A percentile compares a stretch with the other conserved stretches of the same genome.
phyloP scores from a whole-genome alignment of 2,797 vertebrate genomes.

The Myoxocephalus aenaeus region DNA sequence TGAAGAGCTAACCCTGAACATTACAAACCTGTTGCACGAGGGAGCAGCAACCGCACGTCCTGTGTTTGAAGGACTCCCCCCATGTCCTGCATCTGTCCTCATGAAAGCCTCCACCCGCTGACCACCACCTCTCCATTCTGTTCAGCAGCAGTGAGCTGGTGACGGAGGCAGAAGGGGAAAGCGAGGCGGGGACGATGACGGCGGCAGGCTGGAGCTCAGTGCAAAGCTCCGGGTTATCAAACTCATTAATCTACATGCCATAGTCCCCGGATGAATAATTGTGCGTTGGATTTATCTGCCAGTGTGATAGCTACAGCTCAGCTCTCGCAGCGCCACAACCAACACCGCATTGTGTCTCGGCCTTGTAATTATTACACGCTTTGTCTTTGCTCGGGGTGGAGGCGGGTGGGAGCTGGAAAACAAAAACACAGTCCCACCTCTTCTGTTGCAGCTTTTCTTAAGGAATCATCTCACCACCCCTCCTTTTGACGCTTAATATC shows the following conservation, averaged over 20 bases:
- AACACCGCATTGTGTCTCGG: conserved; percentile 85
- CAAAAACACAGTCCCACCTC: conserved; percentile 83
- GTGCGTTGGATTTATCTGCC: conserved; percentile 99
- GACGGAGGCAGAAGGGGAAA: conserved; percentile 77
- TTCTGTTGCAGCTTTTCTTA: conserved; percentile 68
- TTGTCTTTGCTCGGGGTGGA: conserved; percentile 87
- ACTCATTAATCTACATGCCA: conserved; percentile 99
- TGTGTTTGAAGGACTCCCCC: conserved; percentile 16
- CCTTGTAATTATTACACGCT: conserved; percentile 93
- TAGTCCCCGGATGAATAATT: conserved; percentile 98
- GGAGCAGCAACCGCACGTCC: neutral
- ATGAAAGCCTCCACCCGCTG: conserved; percentile 41
- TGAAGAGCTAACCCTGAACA: neutral
- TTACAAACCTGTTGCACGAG: conserved; percentile 4
- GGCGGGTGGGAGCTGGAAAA: conserved; percentile 65
- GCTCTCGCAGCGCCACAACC: conserved; percentile 84
- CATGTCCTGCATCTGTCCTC: conserved; percentile 14
- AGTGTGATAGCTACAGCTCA: conserved; percentile 95
- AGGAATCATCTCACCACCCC: conserved; percentile 72
- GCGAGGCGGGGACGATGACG: conserved; percentile 62
- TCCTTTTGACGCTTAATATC: conserved; percentile 28
- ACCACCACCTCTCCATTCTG: conserved; percentile 70
- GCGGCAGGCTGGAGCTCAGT: conserved; percentile 89
- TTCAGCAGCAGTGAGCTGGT: conserved; percentile 37
- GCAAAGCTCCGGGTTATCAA: conserved; percentile 97